A percentile compares a stretch with the other conserved stretches of the same genome.
phyloP scores from a whole-genome alignment of 2,113 vertebrate species.

The Megaceryle maxima region DNA sequence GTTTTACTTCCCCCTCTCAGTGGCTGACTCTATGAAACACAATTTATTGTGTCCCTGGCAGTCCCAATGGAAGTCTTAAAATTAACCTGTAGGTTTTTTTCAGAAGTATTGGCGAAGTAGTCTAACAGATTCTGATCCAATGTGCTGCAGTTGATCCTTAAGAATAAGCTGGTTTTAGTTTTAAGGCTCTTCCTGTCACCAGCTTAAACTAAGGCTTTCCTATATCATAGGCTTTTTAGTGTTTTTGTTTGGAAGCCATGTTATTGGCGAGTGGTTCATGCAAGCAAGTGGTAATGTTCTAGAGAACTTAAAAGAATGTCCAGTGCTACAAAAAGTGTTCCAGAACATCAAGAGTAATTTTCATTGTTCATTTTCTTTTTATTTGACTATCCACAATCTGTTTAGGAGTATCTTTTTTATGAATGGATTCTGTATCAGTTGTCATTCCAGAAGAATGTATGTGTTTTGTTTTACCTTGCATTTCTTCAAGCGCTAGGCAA shows the following conservation, averaged over 20 bases:
- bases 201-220: neutral
- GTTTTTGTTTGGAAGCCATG: neutral
- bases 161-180: neutral
- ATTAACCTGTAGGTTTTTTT: neutral
- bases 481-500: neutral
- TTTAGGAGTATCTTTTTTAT: neutral
- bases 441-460: neutral
- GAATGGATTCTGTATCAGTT: neutral
- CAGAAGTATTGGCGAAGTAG: neutral
- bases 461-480: neutral
- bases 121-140: neutral
- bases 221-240: neutral
- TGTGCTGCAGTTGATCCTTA: neutral
- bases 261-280: neutral
- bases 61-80: neutral
- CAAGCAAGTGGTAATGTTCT: neutral
- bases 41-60: neutral
- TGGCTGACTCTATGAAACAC: neutral
- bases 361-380: neutral
- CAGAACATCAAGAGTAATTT: neutral
- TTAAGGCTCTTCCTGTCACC: neutral
- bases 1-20: neutral
- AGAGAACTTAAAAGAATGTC: neutral
- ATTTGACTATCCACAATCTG: neutral
- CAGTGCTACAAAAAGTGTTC: neutral